Evolutionary conservation across 2,888 invertebrate genomes (phyloP).

Genomic region (Sepiola atlantica): DNA sequence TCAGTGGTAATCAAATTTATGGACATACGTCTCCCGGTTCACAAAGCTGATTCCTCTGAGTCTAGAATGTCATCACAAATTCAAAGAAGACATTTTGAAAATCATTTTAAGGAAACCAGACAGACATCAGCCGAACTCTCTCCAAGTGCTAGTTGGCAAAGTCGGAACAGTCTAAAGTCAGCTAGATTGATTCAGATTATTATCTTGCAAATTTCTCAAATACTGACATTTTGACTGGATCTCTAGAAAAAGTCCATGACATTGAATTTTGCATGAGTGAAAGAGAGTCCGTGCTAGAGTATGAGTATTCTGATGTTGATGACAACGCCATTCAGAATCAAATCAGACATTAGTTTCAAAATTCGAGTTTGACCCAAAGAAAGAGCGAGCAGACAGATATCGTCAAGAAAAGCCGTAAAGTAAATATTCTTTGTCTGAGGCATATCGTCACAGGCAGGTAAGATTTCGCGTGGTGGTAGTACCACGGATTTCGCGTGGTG

Average conservation of each 20-base stretch:
- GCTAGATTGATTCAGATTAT: not conserved
- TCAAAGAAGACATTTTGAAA: not conserved
- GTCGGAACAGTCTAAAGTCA: not conserved
- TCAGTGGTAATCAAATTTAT: conserved; percentile 62
- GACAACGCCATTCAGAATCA: not conserved
- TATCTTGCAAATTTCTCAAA: not conserved
- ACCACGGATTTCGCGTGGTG: too few relatives aligned
- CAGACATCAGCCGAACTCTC: not conserved
- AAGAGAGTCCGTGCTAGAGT: not conserved
- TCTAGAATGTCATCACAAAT: not conserved
- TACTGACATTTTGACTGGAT: not conserved
- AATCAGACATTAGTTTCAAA: not conserved
- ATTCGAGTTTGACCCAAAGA: not conserved
- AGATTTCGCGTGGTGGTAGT: too few relatives aligned
- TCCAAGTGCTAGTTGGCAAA: not conserved
- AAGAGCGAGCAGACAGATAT: not conserved
- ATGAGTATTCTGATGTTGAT: not conserved
- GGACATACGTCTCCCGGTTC: conserved; percentile 48
- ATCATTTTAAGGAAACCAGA: not conserved
- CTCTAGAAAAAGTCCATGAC: not conserved
- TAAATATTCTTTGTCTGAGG: too few relatives aligned
- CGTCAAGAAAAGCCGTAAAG: not conserved
- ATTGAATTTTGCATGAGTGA: not conserved
- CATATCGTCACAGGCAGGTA: too few relatives aligned
- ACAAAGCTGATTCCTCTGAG: not conserved